Evolutionary conservation across 2,113 vertebrate genomes (phyloP), one percentile per base, ranked within the genome.

Genomic region (Ctenodactylus gundi): DNA sequence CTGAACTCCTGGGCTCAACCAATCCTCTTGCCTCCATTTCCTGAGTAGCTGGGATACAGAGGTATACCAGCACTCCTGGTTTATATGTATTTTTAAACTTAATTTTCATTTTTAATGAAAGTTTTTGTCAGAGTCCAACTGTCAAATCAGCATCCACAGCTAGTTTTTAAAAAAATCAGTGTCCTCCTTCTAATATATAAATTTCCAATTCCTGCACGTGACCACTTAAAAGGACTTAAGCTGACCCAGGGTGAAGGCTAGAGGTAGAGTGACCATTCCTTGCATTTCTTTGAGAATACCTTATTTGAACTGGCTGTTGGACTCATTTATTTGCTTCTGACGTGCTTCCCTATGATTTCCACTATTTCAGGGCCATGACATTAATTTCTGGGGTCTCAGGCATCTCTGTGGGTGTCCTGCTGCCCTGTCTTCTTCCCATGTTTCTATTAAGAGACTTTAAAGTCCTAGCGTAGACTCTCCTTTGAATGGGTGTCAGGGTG

Each of bases 41-140:
- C 70, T 1, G 15, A 73, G 27, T 25, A 23, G 41, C 3, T 46
- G 41, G 29, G 46, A 29, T 72, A 72, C 25, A 72, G 34, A n/a
- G 6, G 5, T 58, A 23, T 36, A n/a, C 49, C 34, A 55, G 7
- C 67, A 70, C n/a, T 23, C 46, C 14, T 65, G 64, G 64, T 31
- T 31, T n/a, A 10, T 64, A n/a, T n/a, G 21, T 55, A 57, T 55
- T 88, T 60, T 68, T 36, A 9, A 46, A 68, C 58, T 83, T 82
- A 44, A 58, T 51, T 55, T 87, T 78, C 51, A 75, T 72, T 78
- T 73, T 78, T 72, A 85, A 90, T 39, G 53, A 76, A 84, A 92
- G 17, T 49, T 14, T 7, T 53, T 25, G 44, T 58, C 53, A 64
- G 60, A 68, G 62, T 89, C 75, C 36, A 72, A 55, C 4, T 36